Evolutionary conservation across 2,113 vertebrate genomes (phyloP), one percentile per base, ranked within the genome.

Genomic region (Neogale vison): DNA sequence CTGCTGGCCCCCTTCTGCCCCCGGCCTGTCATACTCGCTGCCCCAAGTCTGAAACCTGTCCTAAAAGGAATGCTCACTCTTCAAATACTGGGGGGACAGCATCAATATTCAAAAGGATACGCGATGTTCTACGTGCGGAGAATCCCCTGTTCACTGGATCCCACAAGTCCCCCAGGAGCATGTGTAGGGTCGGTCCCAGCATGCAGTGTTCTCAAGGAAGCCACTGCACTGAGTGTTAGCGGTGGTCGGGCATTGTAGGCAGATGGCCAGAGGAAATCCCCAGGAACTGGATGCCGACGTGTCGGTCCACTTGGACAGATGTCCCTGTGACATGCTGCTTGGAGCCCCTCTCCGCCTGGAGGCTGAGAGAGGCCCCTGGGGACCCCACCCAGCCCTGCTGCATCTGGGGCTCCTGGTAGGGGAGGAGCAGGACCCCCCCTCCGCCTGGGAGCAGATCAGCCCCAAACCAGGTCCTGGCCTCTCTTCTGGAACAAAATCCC

Each of bases 121-220:
- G 4, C 39, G 10, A 8, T 12, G 13, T 7, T 39, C 67, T 36
- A 1, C 6, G n/a, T 3, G 18, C 2, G 34, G 4, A 13, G 21
- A 0, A 3, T 3, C 9, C 24, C 34, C 5, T 17, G 63, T 2
- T 13, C 23, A 7, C 42, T 7, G 29, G 42, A 23, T 39, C 3
- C 0, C 9, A 76, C 1, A 34, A 12, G 10, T 4, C 5, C 42
- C 42, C 8, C 31, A 3, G 15, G 55, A 63, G 34, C 4, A 23
- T 3, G 1, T 18, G 29, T 6, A 20, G 36, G 29, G 2, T 6
- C 21, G 29, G 83, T 21, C 34, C 34, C 39, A 5, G 31, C 8
- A 11, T 39, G 31, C 1, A 2, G 26, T 18, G 31, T 31, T 31
- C 18, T 31, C 81, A 17, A 5, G 47, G 29, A 76, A 39, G 8